These are phyloP conservation scores for Heteractis magnifica DNA, from an alignment of 92 coral and sea anemone genomes.

Conservation along the genomic window DNA sequence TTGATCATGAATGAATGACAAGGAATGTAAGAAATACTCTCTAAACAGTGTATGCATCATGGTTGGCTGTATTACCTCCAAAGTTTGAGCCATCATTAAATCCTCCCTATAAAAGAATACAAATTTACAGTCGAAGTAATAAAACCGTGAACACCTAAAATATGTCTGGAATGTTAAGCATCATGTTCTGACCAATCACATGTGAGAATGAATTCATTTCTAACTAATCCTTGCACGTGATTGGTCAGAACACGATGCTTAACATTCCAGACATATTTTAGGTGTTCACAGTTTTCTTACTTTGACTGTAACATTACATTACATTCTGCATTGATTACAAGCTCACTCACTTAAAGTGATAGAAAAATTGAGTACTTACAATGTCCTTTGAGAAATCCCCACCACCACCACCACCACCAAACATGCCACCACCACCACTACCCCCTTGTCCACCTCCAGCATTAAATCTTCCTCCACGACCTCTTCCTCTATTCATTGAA, in stretches of 20 bases:
- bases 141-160: too few species aligned
- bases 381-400: constrained; percentile 61
- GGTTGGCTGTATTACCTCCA: constrained; percentile 44
- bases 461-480: constrained; percentile 51
- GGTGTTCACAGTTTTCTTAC: too few species aligned
- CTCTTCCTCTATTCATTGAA: constrained; percentile 50
- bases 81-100: constrained; percentile 41
- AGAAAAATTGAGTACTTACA: constrained; percentile 40
- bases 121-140: not conserved
- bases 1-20: not conserved
- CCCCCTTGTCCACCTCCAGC: constrained; percentile 64
- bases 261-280: too few species aligned
- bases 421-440: constrained; percentile 35
- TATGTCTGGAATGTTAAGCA: too few species aligned
- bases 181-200: too few species aligned
- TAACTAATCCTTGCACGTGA: too few species aligned
- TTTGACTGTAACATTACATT: not conserved
- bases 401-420: constrained; percentile 15
- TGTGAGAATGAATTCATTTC: too few species aligned
- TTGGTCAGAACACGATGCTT: too few species aligned
- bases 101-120: constrained; percentile 36
- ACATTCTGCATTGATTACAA: not conserved
- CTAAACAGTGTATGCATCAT: not conserved
- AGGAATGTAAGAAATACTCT: not conserved
- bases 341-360: too few species aligned